Conservation (phyloP, 2,888 invertebrate species). For the Megamerina dolium region DNA sequence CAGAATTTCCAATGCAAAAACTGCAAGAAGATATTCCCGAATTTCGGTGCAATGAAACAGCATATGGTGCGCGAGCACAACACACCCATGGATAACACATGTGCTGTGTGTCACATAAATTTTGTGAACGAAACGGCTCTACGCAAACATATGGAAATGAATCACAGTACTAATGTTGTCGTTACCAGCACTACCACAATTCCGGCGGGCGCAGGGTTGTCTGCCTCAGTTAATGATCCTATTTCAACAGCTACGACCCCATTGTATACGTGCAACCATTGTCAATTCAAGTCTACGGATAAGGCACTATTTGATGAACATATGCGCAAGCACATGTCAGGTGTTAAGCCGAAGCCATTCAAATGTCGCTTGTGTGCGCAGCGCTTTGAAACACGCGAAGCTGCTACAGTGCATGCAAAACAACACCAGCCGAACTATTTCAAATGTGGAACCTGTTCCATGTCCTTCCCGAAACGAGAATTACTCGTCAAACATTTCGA, state of each 20-base stretch:
- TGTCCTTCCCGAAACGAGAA: constrained; percentile 48
- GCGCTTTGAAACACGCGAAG: constrained; percentile 48
- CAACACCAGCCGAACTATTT: constrained; percentile 49
- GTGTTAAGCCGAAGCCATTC: constrained; percentile 48
- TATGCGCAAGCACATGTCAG: constrained; percentile 42
- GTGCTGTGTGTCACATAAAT: constrained; percentile 46
- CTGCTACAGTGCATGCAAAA: constrained; percentile 48
- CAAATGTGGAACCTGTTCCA: constrained; percentile 48
- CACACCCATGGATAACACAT: constrained; percentile 44
- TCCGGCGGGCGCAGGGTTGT: constrained; percentile 37
- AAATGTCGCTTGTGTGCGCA: constrained; percentile 50
- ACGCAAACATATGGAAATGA: constrained; percentile 49
- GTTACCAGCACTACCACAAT: constrained; percentile 42
- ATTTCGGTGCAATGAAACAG: constrained; percentile 44
- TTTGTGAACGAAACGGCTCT: constrained; percentile 44
- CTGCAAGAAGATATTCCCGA: constrained; percentile 47
- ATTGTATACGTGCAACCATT: constrained; percentile 45
- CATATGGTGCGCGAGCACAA: constrained; percentile 48
- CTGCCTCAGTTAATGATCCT: constrained; percentile 26
- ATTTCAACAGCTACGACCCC: constrained; percentile 27
- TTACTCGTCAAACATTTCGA: constrained; percentile 48
- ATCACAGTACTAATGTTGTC: constrained; percentile 46
- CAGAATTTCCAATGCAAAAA: constrained; percentile 49
- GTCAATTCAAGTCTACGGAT: constrained; percentile 47
- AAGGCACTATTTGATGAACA: constrained; percentile 47